A percentile compares a stretch with the other conserved stretches of the same genome.
Conservation (phyloP, 2,888 invertebrate genomes). For the Melanostoma scalare region DNA sequence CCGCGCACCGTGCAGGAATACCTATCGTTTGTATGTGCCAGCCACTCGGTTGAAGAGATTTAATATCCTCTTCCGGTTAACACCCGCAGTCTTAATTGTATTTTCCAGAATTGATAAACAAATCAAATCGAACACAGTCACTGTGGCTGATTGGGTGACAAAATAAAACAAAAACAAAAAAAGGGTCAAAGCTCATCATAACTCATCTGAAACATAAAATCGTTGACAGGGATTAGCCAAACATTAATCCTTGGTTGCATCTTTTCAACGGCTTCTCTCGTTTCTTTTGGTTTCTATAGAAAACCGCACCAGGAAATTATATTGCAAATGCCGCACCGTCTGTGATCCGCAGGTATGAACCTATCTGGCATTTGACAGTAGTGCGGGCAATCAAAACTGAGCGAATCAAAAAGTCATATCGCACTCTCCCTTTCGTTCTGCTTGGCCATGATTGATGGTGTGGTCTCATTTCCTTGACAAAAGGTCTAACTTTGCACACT, state of each 20-base stretch:
- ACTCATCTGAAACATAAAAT: constrained; percentile 48
- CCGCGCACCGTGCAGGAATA: not conserved
- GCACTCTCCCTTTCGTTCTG: constrained; percentile 76
- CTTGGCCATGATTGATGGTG: constrained; percentile 75
- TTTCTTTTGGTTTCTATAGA: not conserved
- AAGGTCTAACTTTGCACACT: constrained; percentile 71
- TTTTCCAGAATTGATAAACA: constrained; percentile 33
- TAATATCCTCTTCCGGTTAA: constrained; percentile 33
- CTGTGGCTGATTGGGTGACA: not conserved
- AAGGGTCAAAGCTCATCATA: constrained; percentile 42
- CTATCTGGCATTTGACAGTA: constrained; percentile 63
- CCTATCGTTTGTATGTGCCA: constrained; percentile 21
- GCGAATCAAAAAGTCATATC: constrained; percentile 75
- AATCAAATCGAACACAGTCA: constrained; percentile 1
- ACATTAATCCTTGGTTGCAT: constrained; percentile 46
- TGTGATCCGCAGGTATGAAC: constrained; percentile 62
- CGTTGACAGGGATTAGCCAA: constrained; percentile 48
- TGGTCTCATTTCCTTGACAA: constrained; percentile 73
- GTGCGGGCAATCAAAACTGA: constrained; percentile 71
- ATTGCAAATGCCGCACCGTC: constrained; percentile 29
- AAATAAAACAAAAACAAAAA: not conserved
- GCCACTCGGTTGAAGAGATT: not conserved
- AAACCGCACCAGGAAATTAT: constrained; percentile 65
- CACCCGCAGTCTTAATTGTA: constrained; percentile 31
- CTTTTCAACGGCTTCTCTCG: not conserved